Evolutionary conservation across 2,797 vertebrate species (phyloP).

Genomic region (Hippocampus kuda): DNA sequence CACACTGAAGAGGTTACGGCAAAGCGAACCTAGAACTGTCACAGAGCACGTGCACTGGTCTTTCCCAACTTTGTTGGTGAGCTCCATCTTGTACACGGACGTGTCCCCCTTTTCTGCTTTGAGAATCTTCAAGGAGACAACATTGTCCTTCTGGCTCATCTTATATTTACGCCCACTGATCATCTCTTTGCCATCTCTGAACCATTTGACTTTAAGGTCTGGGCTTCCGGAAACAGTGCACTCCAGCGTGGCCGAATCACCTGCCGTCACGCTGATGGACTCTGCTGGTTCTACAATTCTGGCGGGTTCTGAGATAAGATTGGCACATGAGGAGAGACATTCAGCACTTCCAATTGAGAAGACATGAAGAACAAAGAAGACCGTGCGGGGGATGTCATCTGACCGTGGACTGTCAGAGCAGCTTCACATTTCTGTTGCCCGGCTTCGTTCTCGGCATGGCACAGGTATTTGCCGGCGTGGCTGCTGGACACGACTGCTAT

Average conservation of each 20-base stretch:
- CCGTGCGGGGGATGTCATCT: slow-evolving; percentile 41
- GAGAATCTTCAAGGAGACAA: slow-evolving; percentile 87
- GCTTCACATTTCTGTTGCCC: slow-evolving; percentile 91
- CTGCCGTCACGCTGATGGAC: slow-evolving; percentile 89
- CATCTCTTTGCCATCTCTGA: slow-evolving; percentile 85
- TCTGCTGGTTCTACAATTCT: slow-evolving; percentile 86
- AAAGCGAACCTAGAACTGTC: slow-evolving; percentile 84
- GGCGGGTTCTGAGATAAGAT: slow-evolving; percentile 82
- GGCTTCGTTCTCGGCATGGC: slow-evolving; percentile 89
- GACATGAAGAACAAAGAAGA: background rate
- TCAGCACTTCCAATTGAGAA: slow-evolving; percentile 15
- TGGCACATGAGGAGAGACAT: slow-evolving; percentile 12
- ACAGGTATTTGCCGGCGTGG: slow-evolving; percentile 83
- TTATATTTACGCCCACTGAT: slow-evolving; percentile 88
- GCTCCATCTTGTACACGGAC: slow-evolving; percentile 88
- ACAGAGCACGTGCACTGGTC: slow-evolving; percentile 84
- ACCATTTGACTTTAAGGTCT: slow-evolving; percentile 92
- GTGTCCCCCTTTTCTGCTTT: slow-evolving; percentile 82
- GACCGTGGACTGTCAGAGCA: slow-evolving; percentile 90
- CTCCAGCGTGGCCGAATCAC: slow-evolving; percentile 87
- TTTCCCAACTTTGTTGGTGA: slow-evolving; percentile 90
- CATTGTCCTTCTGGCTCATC: slow-evolving; percentile 85
- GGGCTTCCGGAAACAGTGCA: slow-evolving; percentile 88
- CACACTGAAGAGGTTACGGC: slow-evolving; percentile 1
- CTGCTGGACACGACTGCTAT: slow-evolving; percentile 75